Conservation (phyloP, 92 coral and sea anemone genomes). For the Palythoa heliodiscus region DNA sequence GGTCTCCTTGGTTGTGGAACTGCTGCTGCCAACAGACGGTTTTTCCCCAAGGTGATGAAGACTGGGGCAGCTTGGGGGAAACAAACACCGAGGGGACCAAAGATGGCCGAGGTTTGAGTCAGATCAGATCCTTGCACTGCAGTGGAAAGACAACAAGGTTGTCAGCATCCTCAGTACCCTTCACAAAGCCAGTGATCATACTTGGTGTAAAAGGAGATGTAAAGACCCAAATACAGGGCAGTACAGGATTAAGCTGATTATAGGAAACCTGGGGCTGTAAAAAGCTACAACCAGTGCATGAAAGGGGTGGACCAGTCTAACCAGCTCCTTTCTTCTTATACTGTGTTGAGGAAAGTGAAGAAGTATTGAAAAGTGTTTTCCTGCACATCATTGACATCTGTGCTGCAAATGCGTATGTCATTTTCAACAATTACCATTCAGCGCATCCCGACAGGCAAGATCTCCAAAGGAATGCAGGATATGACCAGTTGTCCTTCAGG, state of each 20-base stretch:
- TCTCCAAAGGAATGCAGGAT: slow-evolving; percentile 3
- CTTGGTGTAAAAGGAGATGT: neutral
- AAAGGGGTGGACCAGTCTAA: slow-evolving; percentile 51
- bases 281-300: slow-evolving; percentile 42
- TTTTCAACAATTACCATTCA: neutral
- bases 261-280: slow-evolving; percentile 15
- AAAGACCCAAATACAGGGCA: slow-evolving; percentile 18
- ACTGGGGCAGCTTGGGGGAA: slow-evolving; percentile 38
- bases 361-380: slow-evolving; percentile 52
- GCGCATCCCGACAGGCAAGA: slow-evolving; percentile 33
- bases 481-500: neutral
- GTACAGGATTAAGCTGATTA: slow-evolving; percentile 19
- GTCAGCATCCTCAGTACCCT: neutral
- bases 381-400: slow-evolving; percentile 51
- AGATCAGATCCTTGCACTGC: slow-evolving; percentile 27
- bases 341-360: slow-evolving; percentile 37
- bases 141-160: slow-evolving; percentile 47
- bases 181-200: slow-evolving; percentile 3
- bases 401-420: slow-evolving; percentile 31
- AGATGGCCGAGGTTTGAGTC: slow-evolving; percentile 17
- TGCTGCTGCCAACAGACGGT: slow-evolving; percentile 13
- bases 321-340: slow-evolving; percentile 40
- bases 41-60: slow-evolving; percentile 31
- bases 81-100: slow-evolving; percentile 8
- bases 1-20: slow-evolving; percentile 43